Evolutionary conservation across 2,113 vertebrate species (phyloP), one percentile per base, ranked within the genome.

Genomic region (Prolemur simus): DNA sequence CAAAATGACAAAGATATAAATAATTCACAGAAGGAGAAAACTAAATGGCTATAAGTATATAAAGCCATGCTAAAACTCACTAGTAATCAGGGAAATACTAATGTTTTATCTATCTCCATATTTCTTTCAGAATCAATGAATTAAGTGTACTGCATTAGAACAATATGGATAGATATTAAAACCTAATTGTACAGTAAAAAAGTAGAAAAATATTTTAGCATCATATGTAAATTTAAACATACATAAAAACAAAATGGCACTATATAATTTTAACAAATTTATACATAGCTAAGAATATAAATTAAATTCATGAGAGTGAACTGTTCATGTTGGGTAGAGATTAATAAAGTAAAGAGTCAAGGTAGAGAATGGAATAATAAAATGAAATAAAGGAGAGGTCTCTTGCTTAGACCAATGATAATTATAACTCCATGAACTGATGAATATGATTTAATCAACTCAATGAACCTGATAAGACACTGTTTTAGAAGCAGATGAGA

Each of bases 41-140:
- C 14, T 64, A 87, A 90, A 49, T 64, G 7, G 8, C 68, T 47
- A 1, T 63, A 92, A 58, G 3, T 76, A 64, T 21, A 39, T 49
- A 23, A 94, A 83, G 20, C n/a, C 17, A 71, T 63, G 27, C 23
- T 69, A 71, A 68, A 95, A 58, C 14, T 34, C 47, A 37, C 17
- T 58, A 42, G 7, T 64, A 37, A 81, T 76, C 4, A 64, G 8
- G 13, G 27, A 84, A 81, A 91, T 88, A 34, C 49, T 58, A 73
- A 47, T 29, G 18, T 27, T 84, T 87, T 47, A 68, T 92, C 32
- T 73, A 15, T 88, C 64, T 92, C 14, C 4, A 29, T 68, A 73
- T 13, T 92, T 95, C 29, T 66, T 94, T 94, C 34, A 88, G 69
- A 81, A 76, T 23, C 58, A 96, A 60, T 81, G 15, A 74, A 73